These are phyloP conservation scores for Pogonus chalceus DNA, from an alignment of 1,140 invertebrate genomes.

Conservation along the genomic window DNA sequence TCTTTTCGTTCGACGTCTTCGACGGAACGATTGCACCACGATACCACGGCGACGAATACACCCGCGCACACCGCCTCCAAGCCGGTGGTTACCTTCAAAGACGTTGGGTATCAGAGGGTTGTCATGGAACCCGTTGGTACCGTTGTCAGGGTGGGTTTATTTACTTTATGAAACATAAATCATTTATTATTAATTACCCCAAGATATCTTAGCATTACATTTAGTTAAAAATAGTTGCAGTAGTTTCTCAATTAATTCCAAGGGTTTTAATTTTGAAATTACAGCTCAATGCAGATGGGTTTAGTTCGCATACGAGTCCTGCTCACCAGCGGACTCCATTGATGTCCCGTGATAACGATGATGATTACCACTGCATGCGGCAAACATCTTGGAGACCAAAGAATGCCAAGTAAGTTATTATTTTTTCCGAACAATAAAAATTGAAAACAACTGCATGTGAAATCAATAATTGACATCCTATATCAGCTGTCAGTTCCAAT, in stretches of 20 bases:
- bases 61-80: constrained; percentile 25
- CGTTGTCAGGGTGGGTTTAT: constrained; percentile 63
- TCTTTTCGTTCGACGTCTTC: constrained; percentile 11
- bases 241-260: too few species aligned
- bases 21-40: constrained; percentile 24
- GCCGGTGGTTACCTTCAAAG: too few species aligned
- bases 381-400: constrained; percentile 52
- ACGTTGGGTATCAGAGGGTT: too few species aligned
- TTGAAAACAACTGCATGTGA: too few species aligned
- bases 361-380: constrained; percentile 41
- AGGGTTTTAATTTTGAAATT: too few species aligned
- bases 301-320: constrained; percentile 74
- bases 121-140: constrained; percentile 53
- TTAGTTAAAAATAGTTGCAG: too few species aligned
- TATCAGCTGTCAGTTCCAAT: too few species aligned
- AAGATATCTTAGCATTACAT: too few species aligned
- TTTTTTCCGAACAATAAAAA: constrained; percentile 7
- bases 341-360: constrained; percentile 47
- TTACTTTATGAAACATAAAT: too few species aligned
- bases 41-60: constrained; percentile 22
- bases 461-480: too few species aligned
- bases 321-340: constrained; percentile 50
- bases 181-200: too few species aligned
- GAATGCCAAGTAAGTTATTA: constrained; percentile 76
- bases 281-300: constrained; percentile 68